Base-by-base conservation (phyloP, 2,888 invertebrate species). In the Microctonus hyperodae region DNA sequence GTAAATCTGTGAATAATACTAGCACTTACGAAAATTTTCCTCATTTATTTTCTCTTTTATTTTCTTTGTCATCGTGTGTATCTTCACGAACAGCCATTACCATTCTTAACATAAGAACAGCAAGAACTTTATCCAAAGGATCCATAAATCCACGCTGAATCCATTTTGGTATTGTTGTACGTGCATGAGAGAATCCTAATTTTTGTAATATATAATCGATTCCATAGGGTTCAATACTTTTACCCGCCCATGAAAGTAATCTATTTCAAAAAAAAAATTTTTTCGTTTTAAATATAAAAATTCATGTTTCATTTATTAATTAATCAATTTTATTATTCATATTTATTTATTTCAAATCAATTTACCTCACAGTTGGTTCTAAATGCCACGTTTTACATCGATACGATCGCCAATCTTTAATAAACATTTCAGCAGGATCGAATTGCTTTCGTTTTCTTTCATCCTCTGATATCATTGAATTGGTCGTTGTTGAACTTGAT, bases 111-210 rank as follows among this genome's bases (percentile, higher is more conserved):
- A 94, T 90, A 73, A 94, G 88, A 13, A 94, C 87, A 11, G 96
- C 92, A 69, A 96, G 88, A 67, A 98, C 89, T 83, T 95, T 95
- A 86, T 99, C 98, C 64, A 98, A 86, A 0, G 98, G 97, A 86
- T 99, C 99, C 90, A 99, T 95, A 77, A 97, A 94, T 13, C 98
- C 98, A 64, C 99, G 89, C 85, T 99, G 99, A 87, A 98, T 90
- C 97, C 98, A 99, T 86, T 99, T 99, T 67, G 99, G 99, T 81
- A 99, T 99, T 65, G 99, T 99, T 73, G 95, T 96, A 73, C 98
- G 89, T 11, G 98, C 98, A 86, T 99, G 98, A 68, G 95, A 92
- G 85, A 99, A 98, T 55, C 98, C 98, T 50, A 99, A 88, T 86
- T 98, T 97, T 86, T 98, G 97, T 60, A 99, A 88, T 79, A 99